Evolutionary conservation across 2,888 invertebrate genomes (phyloP), one percentile per base, ranked within the genome.

Genomic region (Rhaphigaster nebulosa): DNA sequence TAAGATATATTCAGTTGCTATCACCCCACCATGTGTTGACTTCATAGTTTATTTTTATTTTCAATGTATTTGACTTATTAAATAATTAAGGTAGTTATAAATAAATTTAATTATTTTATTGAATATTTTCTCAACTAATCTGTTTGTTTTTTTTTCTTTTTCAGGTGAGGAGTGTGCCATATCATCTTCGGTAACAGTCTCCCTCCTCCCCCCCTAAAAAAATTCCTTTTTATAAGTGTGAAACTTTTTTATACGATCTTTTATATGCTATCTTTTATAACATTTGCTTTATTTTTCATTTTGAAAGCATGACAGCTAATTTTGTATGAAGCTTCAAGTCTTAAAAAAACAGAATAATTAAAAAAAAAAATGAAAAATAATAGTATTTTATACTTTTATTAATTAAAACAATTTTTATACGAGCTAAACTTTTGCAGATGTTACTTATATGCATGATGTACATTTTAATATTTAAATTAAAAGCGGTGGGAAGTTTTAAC

Each of bases 221-320:
- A 26, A 34, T 45, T 5, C 84, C 34, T 70, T 70, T 70, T 34
- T 70, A 65, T 70, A 70, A 18, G 70, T 20, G 70, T 70, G 70
- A 70, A 70, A 70, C 70, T 15, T 70, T 84, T 84, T 84, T 84
- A 84, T 84, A 84, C 84, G 84, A 84, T n/a, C 84, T 84, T 70
- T 45, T 84, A 84, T 45, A 84, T 84, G 84, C 84, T 84, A 84
- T 84, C 45, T 84, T 84, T 84, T 45, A 84, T 84, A 84, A 84
- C 84, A 84, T 84, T 84, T 84, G 84, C 84, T 84, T 84, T 84
- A 45, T 45, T 84, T 84, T 84, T 84, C 84, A 84, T 84, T 84
- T 84, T 84, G 84, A 45, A 84, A 84, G 84, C 84, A 84, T 84
- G 84, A 84, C 84, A 45, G 84, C 84, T 84, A 84, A 84, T 84